Evolutionary conservation across 1,140 invertebrate species (phyloP).

Genomic region (Copidosoma floridanum): DNA sequence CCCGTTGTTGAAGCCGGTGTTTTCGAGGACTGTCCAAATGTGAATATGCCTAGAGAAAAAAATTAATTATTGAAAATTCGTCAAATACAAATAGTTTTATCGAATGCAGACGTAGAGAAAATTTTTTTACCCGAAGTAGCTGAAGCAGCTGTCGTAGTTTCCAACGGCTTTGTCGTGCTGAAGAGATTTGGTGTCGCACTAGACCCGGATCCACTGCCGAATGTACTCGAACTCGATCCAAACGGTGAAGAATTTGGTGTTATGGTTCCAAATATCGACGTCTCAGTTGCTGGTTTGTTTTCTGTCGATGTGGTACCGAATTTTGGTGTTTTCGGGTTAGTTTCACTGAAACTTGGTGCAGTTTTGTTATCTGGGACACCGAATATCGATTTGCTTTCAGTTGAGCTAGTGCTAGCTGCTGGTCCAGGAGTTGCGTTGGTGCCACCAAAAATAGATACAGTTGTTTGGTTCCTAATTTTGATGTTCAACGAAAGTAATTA

Average conservation of each 20-base stretch:
- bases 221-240: neutral
- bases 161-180: neutral
- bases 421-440: neutral
- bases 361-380: conserved; percentile 25
- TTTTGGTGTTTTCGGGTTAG: conserved; percentile 25
- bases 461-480: conserved; percentile 18
- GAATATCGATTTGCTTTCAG: conserved; percentile 37
- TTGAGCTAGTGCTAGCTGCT: conserved; percentile 21
- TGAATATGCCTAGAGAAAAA: conserved; percentile 7
- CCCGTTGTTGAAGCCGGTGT: neutral
- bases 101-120: neutral
- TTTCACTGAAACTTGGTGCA: conserved; percentile 9
- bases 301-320: conserved; percentile 27
- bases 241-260: neutral
- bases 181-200: neutral
- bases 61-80: neutral
- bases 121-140: conserved; percentile 9
- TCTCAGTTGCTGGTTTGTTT: conserved; percentile 17
- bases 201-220: neutral
- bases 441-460: conserved; percentile 15
- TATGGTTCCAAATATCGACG: conserved; percentile 29
- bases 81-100: neutral
- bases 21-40: conserved; percentile 16
- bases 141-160: conserved; percentile 15
- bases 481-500: no score